Evolutionary conservation across 2,113 vertebrate genomes (phyloP), one percentile per base, ranked within the genome.

Genomic region (Strix uralensis): DNA sequence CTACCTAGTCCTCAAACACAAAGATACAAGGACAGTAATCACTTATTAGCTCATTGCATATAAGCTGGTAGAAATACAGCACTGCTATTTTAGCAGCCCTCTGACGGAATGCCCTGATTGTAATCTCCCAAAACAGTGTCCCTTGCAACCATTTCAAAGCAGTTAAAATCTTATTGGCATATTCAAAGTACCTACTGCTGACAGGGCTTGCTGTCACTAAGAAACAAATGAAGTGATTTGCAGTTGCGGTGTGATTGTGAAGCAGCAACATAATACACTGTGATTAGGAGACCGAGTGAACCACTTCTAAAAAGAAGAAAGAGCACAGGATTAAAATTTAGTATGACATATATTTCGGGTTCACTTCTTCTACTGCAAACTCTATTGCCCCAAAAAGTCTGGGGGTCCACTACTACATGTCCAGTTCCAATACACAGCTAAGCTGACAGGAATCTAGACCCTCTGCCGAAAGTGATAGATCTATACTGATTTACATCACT

Each of bases 231-330:
- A 66, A 92, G 78, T 66, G 57, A 90, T 95, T 94, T 88, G 66
- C 86, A 96, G 97, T 92, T 97, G 95, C 81, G 97, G 91, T 91
- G 96, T 96, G 95, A 87, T 94, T 96, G 94, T 75, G 57, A 95
- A 91, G 96, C 94, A 81, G 96, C 85, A 95, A 90, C 87, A 96
- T 96, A 97, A 94, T 78, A 89, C 86, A 59, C 82, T 67, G 73
- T 96, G 93, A 97, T 97, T 97, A 96, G 95, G 57, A 81, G 67
- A 52, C 66, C 38, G 77, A 96, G 90, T 51, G 94, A 96, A 77
- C 58, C 89, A 58, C 89, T 97, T 90, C 29, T 38, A 36, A 88
- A 96, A 94, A 40, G 54, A 74, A 84, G 47, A 72, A 14, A 4
- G 23, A 74, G 42, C 10, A 38, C 29, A 70, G 46, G 62, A 95